A percentile compares a stretch with the other conserved stretches of the same genome.
phyloP scores from a whole-genome alignment of 2,797 vertebrate species.

The Paguma larvata region DNA sequence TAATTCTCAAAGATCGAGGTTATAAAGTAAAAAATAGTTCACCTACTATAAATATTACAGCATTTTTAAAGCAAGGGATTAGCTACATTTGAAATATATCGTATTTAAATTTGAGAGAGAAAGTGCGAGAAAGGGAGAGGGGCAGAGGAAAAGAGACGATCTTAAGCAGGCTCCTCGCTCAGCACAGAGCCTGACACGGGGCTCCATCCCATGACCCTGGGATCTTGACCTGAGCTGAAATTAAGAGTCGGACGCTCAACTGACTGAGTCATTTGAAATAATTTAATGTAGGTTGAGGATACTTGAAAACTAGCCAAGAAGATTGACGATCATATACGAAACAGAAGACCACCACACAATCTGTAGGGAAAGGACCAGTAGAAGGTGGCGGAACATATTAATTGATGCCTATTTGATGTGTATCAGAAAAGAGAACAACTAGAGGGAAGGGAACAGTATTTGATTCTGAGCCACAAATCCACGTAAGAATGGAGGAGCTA shows the following conservation, averaged over 20 bases:
- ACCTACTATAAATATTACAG: background rate
- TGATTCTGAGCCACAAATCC: background rate
- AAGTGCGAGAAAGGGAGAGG: too few relatives aligned
- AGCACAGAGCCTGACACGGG: too few relatives aligned
- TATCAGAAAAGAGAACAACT: background rate
- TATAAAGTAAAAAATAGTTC: background rate
- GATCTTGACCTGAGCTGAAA: too few relatives aligned
- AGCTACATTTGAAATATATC: background rate
- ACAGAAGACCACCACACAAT: background rate
- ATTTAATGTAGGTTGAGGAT: background rate
- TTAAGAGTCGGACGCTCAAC: too few relatives aligned
- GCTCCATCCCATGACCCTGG: too few relatives aligned
- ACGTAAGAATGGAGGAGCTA: background rate
- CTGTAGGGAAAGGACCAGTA: background rate
- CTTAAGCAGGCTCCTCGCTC: too few relatives aligned
- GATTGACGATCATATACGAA: background rate
- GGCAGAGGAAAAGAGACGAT: too few relatives aligned
- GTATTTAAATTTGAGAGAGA: too few relatives aligned
- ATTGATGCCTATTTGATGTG: background rate
- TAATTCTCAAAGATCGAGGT: background rate
- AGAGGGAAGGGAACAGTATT: background rate
- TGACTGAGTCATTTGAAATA: background rate
- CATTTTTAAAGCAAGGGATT: background rate
- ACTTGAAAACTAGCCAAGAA: background rate
- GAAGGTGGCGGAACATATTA: background rate